phyloP scores from a whole-genome alignment of 2,888 invertebrate species.

The Nemoura dubitans region DNA sequence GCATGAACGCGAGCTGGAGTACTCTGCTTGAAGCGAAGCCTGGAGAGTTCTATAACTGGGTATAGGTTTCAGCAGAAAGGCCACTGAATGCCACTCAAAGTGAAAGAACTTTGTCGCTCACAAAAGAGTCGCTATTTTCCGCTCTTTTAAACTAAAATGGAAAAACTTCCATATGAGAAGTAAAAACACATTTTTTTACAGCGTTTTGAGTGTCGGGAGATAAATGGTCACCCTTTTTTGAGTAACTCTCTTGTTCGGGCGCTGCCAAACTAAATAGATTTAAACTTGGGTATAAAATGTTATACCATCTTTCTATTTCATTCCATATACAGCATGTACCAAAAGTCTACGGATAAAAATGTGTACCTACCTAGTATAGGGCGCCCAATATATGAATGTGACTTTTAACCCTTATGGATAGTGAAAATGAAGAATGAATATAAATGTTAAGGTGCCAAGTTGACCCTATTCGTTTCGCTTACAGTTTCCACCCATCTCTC shows the following conservation, averaged over 20 bases:
- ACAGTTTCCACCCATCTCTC: slow-evolving; percentile 1
- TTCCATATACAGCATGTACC: background rate
- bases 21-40: background rate
- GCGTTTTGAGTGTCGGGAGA: slow-evolving; percentile 4
- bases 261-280: background rate
- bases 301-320: background rate
- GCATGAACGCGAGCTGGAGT: background rate
- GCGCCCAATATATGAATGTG: background rate
- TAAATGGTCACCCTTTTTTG: slow-evolving; percentile 4
- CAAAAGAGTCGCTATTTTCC: slow-evolving; percentile 12
- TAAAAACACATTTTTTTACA: slow-evolving; percentile 3
- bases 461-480: slow-evolving; percentile 37
- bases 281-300: background rate
- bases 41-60: background rate
- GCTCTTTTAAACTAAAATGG: slow-evolving; percentile 12
- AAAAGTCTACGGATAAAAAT: background rate
- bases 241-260: background rate
- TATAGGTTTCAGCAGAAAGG: background rate
- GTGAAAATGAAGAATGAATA: slow-evolving; percentile 7
- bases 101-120: slow-evolving; percentile 12
- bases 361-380: background rate
- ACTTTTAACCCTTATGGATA: slow-evolving; percentile 3
- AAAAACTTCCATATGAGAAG: slow-evolving; percentile 7
- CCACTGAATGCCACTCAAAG: background rate
- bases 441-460: slow-evolving; percentile 22